phyloP scores from a whole-genome alignment of 2,113 vertebrate species.

The Corydoras sp. region DNA sequence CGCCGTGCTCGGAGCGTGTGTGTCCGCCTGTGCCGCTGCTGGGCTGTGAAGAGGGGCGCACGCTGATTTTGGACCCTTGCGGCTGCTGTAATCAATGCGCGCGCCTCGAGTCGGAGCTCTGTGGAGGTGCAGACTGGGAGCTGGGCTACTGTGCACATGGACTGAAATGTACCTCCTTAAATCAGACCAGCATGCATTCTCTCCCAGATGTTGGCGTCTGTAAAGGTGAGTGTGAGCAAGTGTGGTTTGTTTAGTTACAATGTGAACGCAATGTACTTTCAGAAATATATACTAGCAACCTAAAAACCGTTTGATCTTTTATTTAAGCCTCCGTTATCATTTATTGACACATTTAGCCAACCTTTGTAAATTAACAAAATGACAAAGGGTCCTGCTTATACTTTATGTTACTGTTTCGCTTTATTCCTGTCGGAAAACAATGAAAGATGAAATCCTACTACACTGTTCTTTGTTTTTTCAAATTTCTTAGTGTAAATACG shows the following conservation, averaged over 20 bases:
- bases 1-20: conserved; percentile 61
- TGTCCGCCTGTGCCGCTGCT: conserved; percentile 52
- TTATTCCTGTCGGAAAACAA: too few species aligned
- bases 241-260: too few species aligned
- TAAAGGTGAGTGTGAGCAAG: conserved; percentile 58
- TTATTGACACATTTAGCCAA: too few species aligned
- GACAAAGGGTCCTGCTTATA: too few species aligned
- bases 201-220: conserved; percentile 65
- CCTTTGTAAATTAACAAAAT: too few species aligned
- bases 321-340: too few species aligned
- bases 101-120: conserved; percentile 67
- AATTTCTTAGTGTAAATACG: too few species aligned
- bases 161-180: conserved; percentile 63
- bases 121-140: conserved; percentile 67
- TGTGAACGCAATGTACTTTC: too few species aligned
- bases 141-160: conserved; percentile 68
- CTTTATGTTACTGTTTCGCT: too few species aligned
- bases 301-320: too few species aligned
- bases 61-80: conserved; percentile 62
- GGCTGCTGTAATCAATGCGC: conserved; percentile 69
- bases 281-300: too few species aligned
- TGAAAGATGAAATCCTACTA: too few species aligned
- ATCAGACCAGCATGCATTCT: conserved; percentile 49
- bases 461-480: neutral
- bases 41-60: conserved; percentile 60